These are phyloP conservation scores for Mastomys coucha DNA, from an alignment of 2,113 vertebrate species.

Conservation along the genomic window DNA sequence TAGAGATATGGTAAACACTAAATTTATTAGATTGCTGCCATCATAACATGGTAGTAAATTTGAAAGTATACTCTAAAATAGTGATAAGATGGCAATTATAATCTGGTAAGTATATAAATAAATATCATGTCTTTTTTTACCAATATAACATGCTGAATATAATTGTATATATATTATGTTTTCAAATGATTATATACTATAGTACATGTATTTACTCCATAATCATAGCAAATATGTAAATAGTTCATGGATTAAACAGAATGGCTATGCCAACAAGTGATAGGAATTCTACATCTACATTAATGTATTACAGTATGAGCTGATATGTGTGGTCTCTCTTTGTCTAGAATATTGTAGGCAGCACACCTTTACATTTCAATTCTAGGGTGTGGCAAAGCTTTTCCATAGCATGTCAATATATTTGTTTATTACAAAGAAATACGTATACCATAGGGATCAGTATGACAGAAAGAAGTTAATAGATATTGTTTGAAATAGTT, in stretches of 20 bases:
- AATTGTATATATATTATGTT: background rate
- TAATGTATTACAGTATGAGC: background rate
- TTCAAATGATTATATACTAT: background rate
- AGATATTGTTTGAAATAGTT: background rate
- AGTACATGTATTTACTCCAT: background rate
- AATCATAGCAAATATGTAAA: background rate
- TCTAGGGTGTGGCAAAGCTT: background rate
- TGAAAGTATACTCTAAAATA: background rate
- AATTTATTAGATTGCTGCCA: background rate
- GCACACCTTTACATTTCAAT: background rate
- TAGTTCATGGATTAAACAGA: background rate
- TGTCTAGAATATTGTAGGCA: background rate
- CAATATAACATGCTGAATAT: background rate
- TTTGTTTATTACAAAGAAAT: background rate
- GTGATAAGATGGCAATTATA: background rate
- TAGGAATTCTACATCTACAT: background rate
- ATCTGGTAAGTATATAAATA: background rate
- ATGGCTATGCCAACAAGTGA: background rate
- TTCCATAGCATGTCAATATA: background rate
- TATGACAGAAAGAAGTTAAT: background rate
- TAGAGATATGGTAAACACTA: background rate
- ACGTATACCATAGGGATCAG: background rate
- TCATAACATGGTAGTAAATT: background rate
- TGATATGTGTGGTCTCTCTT: background rate
- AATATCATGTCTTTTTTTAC: background rate